phyloP scores from a whole-genome alignment of 1,140 invertebrate genomes.

The Andrena cerasifolii region DNA sequence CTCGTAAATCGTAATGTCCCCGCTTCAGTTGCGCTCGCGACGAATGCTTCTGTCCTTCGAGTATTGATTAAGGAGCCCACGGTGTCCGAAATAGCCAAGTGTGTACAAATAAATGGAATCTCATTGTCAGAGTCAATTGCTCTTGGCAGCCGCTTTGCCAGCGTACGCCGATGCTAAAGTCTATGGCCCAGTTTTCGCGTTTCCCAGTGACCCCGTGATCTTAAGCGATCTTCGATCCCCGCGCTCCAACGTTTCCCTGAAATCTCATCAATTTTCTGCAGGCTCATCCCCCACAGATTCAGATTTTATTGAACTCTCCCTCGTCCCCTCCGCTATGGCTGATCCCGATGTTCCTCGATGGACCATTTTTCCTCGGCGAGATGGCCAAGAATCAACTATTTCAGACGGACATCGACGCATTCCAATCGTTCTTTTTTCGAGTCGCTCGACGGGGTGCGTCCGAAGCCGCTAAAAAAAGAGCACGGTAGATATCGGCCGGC shows the following conservation, averaged over 20 bases:
- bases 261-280: background rate
- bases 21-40: background rate
- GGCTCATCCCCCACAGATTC: background rate
- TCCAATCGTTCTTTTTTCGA: conserved; percentile 36
- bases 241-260: background rate
- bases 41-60: background rate
- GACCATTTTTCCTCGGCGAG: background rate
- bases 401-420: conserved; percentile 52
- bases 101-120: conserved; percentile 42
- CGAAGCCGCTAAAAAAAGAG: conserved; percentile 49
- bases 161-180: conserved; percentile 39
- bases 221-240: conserved; percentile 10
- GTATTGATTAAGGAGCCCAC: conserved; percentile 11
- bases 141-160: conserved; percentile 51
- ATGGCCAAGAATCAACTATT: conserved; percentile 61
- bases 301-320: too few species aligned
- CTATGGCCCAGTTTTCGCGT: conserved; percentile 48
- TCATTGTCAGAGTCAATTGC: conserved; percentile 67
- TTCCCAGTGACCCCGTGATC: conserved; percentile 30
- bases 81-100: conserved; percentile 10
- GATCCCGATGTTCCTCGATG: conserved; percentile 5
- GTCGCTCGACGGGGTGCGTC: conserved; percentile 1
- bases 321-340: too few species aligned
- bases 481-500: conserved; percentile 8
- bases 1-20: background rate